phyloP scores from a whole-genome alignment of 2,888 invertebrate genomes.

The Globia sparganii region DNA sequence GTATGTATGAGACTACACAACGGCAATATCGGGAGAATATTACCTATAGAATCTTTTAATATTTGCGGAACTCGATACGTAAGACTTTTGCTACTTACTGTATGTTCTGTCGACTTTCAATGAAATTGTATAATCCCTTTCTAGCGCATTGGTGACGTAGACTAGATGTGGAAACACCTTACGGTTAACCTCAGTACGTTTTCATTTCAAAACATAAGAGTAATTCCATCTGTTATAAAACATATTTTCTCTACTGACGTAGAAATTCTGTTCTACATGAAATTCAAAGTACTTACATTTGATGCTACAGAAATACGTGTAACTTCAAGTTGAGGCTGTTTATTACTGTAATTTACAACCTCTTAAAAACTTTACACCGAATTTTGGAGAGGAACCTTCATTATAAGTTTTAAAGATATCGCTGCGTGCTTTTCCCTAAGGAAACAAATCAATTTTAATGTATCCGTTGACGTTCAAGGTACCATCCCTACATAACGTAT shows the following conservation, averaged over 20 bases:
- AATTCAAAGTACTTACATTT: slow-evolving; percentile 20
- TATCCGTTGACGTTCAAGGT: slow-evolving; percentile 39
- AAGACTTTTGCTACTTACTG: slow-evolving; percentile 43
- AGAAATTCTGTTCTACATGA: background rate
- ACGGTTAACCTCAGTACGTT: background rate
- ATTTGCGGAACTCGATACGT: slow-evolving; percentile 49
- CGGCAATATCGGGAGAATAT: slow-evolving; percentile 32
- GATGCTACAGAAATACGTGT: slow-evolving; percentile 43
- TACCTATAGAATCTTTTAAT: slow-evolving; percentile 45
- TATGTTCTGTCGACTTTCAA: slow-evolving; percentile 46
- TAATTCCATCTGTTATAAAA: slow-evolving; percentile 3
- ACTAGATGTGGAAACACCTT: slow-evolving; percentile 6
- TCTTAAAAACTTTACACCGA: slow-evolving; percentile 63
- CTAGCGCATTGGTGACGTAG: background rate
- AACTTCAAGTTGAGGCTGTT: slow-evolving; percentile 49
- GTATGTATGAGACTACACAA: slow-evolving; percentile 54
- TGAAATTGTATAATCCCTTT: slow-evolving; percentile 51
- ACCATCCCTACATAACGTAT: slow-evolving; percentile 38
- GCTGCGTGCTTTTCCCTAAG: slow-evolving; percentile 60
- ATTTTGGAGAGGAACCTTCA: slow-evolving; percentile 59
- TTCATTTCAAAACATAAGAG: background rate
- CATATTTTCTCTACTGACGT: background rate
- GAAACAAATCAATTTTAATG: slow-evolving; percentile 63
- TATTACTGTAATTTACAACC: slow-evolving; percentile 59
- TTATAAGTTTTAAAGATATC: slow-evolving; percentile 69